Conservation (phyloP, 2,113 vertebrate genomes). For the Heterotilapia buettikoferi region DNA sequence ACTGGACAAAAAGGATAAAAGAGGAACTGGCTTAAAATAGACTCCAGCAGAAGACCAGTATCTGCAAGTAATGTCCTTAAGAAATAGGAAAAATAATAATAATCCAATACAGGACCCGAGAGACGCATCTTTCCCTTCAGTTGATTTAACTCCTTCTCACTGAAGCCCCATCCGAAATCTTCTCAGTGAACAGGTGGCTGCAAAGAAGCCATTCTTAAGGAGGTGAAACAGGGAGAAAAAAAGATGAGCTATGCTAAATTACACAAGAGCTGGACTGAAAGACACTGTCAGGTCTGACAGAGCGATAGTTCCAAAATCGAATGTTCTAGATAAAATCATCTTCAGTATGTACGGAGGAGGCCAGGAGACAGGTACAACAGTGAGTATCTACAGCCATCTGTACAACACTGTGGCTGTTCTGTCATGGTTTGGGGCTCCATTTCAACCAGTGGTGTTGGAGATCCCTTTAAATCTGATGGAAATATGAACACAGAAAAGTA, state of each 20-base stretch:
- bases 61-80: background rate
- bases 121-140: background rate
- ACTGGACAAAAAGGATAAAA: background rate
- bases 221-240: background rate
- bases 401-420: background rate
- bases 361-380: background rate
- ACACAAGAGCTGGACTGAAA: background rate
- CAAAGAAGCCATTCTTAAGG: background rate
- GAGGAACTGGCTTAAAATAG: background rate
- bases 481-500: background rate
- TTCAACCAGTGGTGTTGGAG: background rate
- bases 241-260: background rate
- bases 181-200: background rate
- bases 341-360: background rate
- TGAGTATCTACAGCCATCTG: background rate
- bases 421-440: background rate
- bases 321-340: background rate
- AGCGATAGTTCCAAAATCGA: background rate
- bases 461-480: background rate
- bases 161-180: background rate
- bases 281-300: background rate
- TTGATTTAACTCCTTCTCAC: background rate
- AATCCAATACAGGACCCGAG: background rate
- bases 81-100: background rate
- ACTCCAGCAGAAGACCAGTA: background rate